A percentile compares a stretch with the other conserved stretches of the same genome.
Evolutionary conservation across 2,888 invertebrate genomes (phyloP).

Genomic region (Rhagonycha fulva): DNA sequence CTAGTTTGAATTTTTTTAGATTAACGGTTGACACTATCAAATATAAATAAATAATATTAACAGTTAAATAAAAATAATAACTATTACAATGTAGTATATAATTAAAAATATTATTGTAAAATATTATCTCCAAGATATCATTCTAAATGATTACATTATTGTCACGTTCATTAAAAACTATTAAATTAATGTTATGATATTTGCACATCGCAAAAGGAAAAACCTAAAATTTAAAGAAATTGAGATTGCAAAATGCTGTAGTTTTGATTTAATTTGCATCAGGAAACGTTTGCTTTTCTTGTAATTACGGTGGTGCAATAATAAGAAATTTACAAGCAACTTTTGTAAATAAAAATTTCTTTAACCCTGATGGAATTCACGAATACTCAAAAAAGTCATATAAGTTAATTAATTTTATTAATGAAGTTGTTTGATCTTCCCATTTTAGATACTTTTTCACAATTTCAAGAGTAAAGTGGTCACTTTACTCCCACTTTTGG

Average conservation of each 20-base stretch:
- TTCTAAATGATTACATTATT: not conserved
- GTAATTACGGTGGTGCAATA: too few species aligned
- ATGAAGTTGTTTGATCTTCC: too few species aligned
- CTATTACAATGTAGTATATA: not conserved
- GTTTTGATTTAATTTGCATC: not conserved
- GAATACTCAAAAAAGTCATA: too few species aligned
- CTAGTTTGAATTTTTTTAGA: not conserved
- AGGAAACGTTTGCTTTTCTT: too few species aligned
- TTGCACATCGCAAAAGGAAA: not conserved
- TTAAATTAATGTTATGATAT: not conserved
- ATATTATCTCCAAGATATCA: not conserved
- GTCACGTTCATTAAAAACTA: not conserved
- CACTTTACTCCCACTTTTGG: too few species aligned
- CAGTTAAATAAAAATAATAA: not conserved
- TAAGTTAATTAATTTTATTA: too few species aligned
- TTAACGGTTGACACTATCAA: not conserved
- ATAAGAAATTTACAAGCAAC: too few species aligned
- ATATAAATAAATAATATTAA: not conserved
- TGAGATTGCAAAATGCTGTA: not conserved
- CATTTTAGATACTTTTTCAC: too few species aligned
- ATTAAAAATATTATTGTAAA: not conserved
- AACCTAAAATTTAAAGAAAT: not conserved
- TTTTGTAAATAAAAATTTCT: too few species aligned
- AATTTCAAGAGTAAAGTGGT: too few species aligned
- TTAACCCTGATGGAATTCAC: too few species aligned